Conservation (phyloP, 2,888 invertebrate species). For the Cyclophora albipunctata region DNA sequence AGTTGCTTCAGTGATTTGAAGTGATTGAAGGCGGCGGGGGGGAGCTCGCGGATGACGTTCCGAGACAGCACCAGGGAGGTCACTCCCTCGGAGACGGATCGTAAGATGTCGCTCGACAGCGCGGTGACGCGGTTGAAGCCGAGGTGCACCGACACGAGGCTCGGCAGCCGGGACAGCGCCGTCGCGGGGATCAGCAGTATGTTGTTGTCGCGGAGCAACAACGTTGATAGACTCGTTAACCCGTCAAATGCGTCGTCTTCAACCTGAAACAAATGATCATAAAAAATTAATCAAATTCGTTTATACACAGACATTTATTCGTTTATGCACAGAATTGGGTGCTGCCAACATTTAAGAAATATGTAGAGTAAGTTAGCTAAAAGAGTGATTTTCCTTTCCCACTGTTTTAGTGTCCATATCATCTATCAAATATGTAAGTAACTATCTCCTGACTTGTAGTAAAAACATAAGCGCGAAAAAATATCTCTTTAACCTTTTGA, state of each 20-base stretch:
- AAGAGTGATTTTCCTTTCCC: too few species aligned
- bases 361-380: too few species aligned
- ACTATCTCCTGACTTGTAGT: too few species aligned
- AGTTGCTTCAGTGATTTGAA: constrained; percentile 82
- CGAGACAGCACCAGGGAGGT: constrained; percentile 84
- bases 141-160: constrained; percentile 82
- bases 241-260: constrained; percentile 93
- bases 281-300: too few species aligned
- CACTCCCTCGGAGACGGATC: constrained; percentile 82
- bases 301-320: too few species aligned
- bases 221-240: constrained; percentile 81
- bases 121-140: constrained; percentile 93
- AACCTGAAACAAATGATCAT: constrained; percentile 71
- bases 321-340: too few species aligned
- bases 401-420: too few species aligned
- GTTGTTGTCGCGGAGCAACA: constrained; percentile 90
- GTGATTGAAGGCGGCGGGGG: constrained; percentile 85
- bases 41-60: constrained; percentile 91
- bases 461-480: too few species aligned
- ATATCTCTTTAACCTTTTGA: too few species aligned
- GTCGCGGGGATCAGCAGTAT: constrained; percentile 89
- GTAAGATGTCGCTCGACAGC: constrained; percentile 84
- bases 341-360: too few species aligned
- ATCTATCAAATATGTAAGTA: too few species aligned
- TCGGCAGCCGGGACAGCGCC: constrained; percentile 86